Evolutionary conservation across 2,888 invertebrate genomes (phyloP), one percentile per base, ranked within the genome.

Genomic region (Epinotia bilunana): DNA sequence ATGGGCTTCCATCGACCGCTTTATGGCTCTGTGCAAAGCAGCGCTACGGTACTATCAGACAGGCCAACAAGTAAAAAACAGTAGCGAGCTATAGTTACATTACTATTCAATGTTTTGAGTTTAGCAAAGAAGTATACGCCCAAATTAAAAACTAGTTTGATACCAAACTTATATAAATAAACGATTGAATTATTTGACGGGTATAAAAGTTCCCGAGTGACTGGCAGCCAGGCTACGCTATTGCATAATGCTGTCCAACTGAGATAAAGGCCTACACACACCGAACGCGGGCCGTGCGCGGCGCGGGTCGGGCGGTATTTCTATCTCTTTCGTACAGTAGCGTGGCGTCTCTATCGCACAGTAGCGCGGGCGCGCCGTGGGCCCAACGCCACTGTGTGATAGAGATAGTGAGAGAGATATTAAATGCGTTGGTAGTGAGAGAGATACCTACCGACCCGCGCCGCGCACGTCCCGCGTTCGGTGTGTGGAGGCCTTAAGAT

Each of bases 1-100:
- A 77, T 74, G 74, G 70, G 70, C 76, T 63, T 76, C 60, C 75
- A 70, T 75, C 75, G 69, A 77, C 72, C 77, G 72, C 69, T 75
- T 74, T 74, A 77, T 72, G 58, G 43, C 68, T 61, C 18, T 71
- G 46, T 68, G 60, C 58, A 61, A 70, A 46, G 46, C 60, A 49
- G 39, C 39, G 28, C 53, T 62, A 46, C 64, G 57, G 49, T 11
- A 61, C 62, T 49, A n/a, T 46, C 53, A 58, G 33, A 69, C 46
- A 46, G 23, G 6, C 43, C 33, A 58, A 64, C 58, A 68, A 68
- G 49, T 60, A 68, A 46, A 20, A 67, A 65, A 58, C 69, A 70
- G 65, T 55, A 60, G 53, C 55, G 4, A 57, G 23, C 3, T 49
- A 58, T 43, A 68, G 68, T 69, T 60, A 58, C n/a, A 69, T 58